Evolutionary conservation across 2,113 vertebrate species (phyloP), one percentile per base, ranked within the genome.

Genomic region (Cottus gobio): DNA sequence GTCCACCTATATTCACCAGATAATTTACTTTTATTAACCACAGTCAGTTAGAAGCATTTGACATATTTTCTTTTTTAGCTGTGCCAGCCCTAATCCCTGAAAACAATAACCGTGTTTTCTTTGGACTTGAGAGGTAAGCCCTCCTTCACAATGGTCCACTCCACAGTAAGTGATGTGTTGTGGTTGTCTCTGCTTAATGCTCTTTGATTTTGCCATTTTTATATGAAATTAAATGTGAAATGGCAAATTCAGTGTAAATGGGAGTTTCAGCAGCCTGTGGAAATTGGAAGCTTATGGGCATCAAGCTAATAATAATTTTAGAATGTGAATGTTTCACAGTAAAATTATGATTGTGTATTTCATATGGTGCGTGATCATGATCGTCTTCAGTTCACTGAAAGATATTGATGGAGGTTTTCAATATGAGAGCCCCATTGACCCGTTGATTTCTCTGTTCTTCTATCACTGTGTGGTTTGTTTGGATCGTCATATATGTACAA

Each of bases 81-180:
- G 39, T 42, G 39, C 12, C 39, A 3, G 39, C 2, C 39, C 12
- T 42, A 42, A 42, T 44, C 42, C 42, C 42, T 15, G 3, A 44
- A 79, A 86, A 79, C 71, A 76, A 82, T 75, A 79, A 71, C 50
- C 36, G 63, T n/a, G 61, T 44, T 80, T 30, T 52, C 42, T 62
- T 11, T 0, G n/a, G 20, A 74, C 66, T 46, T 15, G 6, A 57
- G 56, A 76, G 46, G 37, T 54, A 76, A 57, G 12, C 12, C 34
- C 57, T 48, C 13, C 34, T 15, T 34, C 36, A 18, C 26, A 63
- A 10, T 34, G 31, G 74, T 73, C 36, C 56, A 71, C 75, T 75
- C 62, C 66, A 69, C 36, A 71, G 63, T 54, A 67, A 72, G 30
- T 67, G 58, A 48, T 74, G 65, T 46, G 34, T 46, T 79, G n/a